Base-by-base conservation (phyloP, 2,888 invertebrate species). In the Rhodophaea formosa region DNA sequence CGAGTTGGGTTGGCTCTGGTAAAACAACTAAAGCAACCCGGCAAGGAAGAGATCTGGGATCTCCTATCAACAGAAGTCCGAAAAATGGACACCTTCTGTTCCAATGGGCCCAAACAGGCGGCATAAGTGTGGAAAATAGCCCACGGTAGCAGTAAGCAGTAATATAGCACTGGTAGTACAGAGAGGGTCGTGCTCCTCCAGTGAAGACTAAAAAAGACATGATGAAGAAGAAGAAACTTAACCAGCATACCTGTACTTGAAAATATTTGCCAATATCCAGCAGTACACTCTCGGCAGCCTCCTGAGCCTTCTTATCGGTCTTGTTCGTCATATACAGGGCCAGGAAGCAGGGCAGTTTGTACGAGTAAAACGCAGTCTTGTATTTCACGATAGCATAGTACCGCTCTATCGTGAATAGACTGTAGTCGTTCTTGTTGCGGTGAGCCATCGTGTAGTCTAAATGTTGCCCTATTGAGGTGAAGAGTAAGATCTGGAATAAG, bases 291-390 rank as follows among this genome's bases (percentile, higher is more conserved):
- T 95, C 95, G 0, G 95, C 95, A 74, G 95, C 94, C 42, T 94
- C 88, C 70, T 95, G 95, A 62, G 94, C 92, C 74, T 95, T 94
- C 15, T 92, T 89, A 77, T 96, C 95, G 52, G 79, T 77, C 51
- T 92, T 91, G 85, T 94, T 93, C 66, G 96, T 95, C 84, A 98
- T 92, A 75, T 95, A 93, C 94, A 98, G 94, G 1, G 96, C 97
- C 52, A 95, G 77, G 14, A 95, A 94, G 16, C 98, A 94, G 0
- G 99, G 98, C 64, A 98, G 90, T 72, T 96, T 95, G 80, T 97
- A 97, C 0, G 97, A 94, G 80, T 98, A 98, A 82, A 95, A 97
- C 0, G 96, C 94, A 14, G 97, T 96, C 88, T 98, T 98, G 81
- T 96, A 96, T 68, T 95, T 95, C 12, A 95, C 95, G 70, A 98